phyloP scores from a whole-genome alignment of 2,113 vertebrate genomes.

The Hyla sarda region DNA sequence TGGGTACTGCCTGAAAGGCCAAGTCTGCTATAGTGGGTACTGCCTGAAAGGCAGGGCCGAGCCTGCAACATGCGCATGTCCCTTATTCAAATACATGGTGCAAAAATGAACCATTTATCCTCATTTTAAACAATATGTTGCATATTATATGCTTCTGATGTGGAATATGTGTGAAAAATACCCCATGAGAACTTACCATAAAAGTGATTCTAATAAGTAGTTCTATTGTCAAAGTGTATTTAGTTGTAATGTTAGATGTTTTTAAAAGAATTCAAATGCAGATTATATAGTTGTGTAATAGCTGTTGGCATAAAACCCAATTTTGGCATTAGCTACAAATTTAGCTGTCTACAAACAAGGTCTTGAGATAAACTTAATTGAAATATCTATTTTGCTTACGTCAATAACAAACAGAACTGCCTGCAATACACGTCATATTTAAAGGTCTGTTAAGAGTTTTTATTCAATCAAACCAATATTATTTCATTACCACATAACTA shows the following conservation, averaged over 20 bases:
- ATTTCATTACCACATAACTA: conserved; percentile 67
- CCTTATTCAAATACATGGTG: too few species aligned
- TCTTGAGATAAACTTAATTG: conserved; percentile 62
- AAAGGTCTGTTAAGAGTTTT: conserved; percentile 64
- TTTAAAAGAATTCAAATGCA: not conserved
- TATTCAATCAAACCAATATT: conserved; percentile 63
- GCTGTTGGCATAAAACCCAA: not conserved
- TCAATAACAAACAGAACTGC: conserved; percentile 62
- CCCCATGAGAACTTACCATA: too few species aligned
- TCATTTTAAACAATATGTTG: too few species aligned
- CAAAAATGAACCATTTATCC: too few species aligned
- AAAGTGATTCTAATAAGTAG: too few species aligned
- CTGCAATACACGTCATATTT: conserved; percentile 64
- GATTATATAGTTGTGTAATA: not conserved
- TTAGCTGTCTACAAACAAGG: conserved; percentile 9
- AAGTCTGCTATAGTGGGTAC: too few species aligned
- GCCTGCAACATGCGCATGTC: too few species aligned
- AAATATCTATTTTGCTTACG: conserved; percentile 58
- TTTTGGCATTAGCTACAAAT: not conserved
- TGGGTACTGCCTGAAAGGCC: too few species aligned
- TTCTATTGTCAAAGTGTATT: not conserved
- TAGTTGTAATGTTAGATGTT: too few species aligned
- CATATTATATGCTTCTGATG: too few species aligned
- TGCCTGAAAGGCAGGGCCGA: too few species aligned
- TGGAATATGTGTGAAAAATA: too few species aligned